Base-by-base conservation (phyloP, 2,113 vertebrate species). In the Danio rerio region DNA sequence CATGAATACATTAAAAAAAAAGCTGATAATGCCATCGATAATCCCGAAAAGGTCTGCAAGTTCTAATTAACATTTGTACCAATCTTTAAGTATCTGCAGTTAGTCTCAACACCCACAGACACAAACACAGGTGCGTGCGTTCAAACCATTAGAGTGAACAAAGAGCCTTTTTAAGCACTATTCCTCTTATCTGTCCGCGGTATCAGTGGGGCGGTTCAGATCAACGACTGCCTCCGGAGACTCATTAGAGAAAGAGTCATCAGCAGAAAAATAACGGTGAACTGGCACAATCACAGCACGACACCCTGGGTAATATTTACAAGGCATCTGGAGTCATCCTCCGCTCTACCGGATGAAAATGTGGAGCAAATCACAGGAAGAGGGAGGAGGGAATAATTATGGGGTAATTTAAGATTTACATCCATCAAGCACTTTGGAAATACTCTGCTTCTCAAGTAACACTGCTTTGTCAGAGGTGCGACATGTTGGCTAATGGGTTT, bases 181-280 rank as follows among this genome's bases (percentile, higher is more conserved):
- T 75, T 81, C 63, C 49, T 81, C 49, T 71, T 55, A 59, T 61
- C 58, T 86, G 77, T 75, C 81, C 55, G 7, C 56, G 56, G 56
- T 43, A 80, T 82, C 20, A 15, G 62, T 40, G 73, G 56, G 47
- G 21, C 9, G 59, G 55, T 81, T 72, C 77, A 77, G 66, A 80
- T 76, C 83, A 70, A 76, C 5, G 31, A 49, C 78, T 83, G 82
- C 89, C 92, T 92, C 88, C 76, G 53, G 92, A 88, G 92, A 90
- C 93, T 94, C 91, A 92, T 93, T 93, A 93, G 82, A 75, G 83
- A 63, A 78, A 31, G 79, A 80, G 89, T 87, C 90, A 91, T 90
- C 87, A 89, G 86, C 88, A 89, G 73, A 86, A 89, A 89, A 90
- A 88, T 88, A 86, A 59, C 55, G 76, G 83, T 85, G 87, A 92